Evolutionary conservation across 2,888 invertebrate genomes (phyloP).

Genomic region (Ectobius pallidus): DNA sequence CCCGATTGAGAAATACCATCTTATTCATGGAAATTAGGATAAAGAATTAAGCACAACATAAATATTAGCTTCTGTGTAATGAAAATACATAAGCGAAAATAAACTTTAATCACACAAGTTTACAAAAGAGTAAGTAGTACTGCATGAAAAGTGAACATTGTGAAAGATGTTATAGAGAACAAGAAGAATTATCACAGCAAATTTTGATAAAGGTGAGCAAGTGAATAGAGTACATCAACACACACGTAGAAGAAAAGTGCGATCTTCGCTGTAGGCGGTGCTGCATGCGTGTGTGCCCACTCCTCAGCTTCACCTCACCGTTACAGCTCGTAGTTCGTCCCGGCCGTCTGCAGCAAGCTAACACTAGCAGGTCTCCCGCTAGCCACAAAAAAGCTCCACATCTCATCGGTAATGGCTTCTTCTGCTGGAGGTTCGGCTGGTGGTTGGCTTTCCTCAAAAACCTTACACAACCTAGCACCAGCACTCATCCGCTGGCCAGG

Average conservation of each 20-base stretch:
- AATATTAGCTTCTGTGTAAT: no score
- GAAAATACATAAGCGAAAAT: no score
- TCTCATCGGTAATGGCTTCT: conserved; percentile 18
- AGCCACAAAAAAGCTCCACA: conserved; percentile 38
- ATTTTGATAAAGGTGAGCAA: no score
- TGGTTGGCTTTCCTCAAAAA: conserved; percentile 51
- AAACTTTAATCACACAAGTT: no score
- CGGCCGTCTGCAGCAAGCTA: conserved; percentile 37
- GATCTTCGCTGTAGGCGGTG: background rate
- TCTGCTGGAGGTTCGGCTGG: conserved; percentile 47
- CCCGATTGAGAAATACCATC: no score
- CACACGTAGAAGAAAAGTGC: background rate
- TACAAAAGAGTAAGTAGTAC: no score
- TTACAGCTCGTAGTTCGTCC: conserved; percentile 28
- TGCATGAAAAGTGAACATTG: no score
- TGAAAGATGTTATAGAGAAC: no score
- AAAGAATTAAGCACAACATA: no score
- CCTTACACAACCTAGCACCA: conserved; percentile 53
- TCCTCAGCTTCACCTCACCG: background rate
- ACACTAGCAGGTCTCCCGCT: conserved; percentile 42
- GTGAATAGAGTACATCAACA: no score
- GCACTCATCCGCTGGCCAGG: conserved; percentile 51
- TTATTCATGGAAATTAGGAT: no score
- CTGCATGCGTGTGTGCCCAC: conserved; percentile 9
- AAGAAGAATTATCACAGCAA: no score